These are phyloP conservation scores for Elymnias hypermnestra DNA, from an alignment of 1,140 invertebrate species.

Conservation along the genomic window DNA sequence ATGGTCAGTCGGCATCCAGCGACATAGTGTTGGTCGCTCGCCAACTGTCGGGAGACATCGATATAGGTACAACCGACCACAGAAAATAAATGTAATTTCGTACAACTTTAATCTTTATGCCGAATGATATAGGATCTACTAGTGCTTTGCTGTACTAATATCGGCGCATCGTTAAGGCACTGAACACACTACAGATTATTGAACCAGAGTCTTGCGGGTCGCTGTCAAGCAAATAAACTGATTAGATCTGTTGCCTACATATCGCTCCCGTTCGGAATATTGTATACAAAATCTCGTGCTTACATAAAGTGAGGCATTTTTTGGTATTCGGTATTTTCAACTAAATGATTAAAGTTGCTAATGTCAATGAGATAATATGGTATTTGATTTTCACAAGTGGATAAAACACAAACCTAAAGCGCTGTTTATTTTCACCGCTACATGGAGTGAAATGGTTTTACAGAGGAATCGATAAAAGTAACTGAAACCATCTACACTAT, in stretches of 20 bases:
- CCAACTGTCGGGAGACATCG: constrained; percentile 49
- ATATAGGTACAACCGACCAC: constrained; percentile 2
- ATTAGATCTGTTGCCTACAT: constrained; percentile 23
- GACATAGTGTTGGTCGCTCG: constrained; percentile 60
- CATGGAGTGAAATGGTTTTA: too few species aligned
- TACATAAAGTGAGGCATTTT: too few species aligned
- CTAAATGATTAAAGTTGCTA: too few species aligned
- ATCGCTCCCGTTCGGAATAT: constrained; percentile 12
- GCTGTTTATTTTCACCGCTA: too few species aligned
- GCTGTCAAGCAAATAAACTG: constrained; percentile 23
- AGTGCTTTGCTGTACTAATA: not conserved
- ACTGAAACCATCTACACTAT: too few species aligned
- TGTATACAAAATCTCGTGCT: constrained; percentile 16
- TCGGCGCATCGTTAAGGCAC: constrained; percentile 21
- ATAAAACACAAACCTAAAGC: too few species aligned
- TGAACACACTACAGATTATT: constrained; percentile 23
- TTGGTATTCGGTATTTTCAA: too few species aligned
- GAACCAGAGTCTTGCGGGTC: constrained; percentile 24
- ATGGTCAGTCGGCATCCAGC: constrained; percentile 47
- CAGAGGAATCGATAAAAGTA: too few species aligned
- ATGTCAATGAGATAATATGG: too few species aligned
- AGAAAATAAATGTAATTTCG: not conserved
- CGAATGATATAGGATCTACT: constrained; percentile 8
- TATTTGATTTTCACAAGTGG: too few species aligned
- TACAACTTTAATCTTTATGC: constrained; percentile 6